phyloP scores from a whole-genome alignment of 92 coral and sea anemone genomes.

The Scolanthus callimorphus region DNA sequence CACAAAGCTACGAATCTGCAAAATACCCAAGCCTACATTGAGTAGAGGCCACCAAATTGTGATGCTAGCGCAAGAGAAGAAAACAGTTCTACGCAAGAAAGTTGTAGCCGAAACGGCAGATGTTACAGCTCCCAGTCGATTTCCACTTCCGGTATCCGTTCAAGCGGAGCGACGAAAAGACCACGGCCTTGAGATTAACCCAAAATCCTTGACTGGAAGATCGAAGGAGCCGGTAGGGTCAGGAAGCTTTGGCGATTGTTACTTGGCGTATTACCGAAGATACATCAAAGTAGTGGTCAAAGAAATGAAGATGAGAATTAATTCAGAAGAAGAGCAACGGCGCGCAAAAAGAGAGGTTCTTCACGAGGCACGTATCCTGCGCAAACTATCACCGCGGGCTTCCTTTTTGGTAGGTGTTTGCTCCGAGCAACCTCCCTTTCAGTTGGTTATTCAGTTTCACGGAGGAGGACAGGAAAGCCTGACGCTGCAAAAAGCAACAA shows the following conservation, averaged over 20 bases:
- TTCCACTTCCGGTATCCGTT: no score
- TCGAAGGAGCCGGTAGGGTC: not conserved
- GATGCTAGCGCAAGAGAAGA: no score
- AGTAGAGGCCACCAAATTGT: no score
- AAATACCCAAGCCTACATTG: no score
- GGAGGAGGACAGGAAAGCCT: not conserved
- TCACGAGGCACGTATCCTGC: not conserved
- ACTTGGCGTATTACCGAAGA: not conserved
- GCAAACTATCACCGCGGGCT: not conserved
- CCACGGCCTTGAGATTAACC: not conserved
- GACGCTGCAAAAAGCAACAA: not conserved
- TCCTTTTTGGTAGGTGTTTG: not conserved
- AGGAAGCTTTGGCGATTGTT: not conserved
- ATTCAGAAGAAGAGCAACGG: not conserved
- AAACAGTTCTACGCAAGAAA: no score
- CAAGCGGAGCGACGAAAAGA: not conserved
- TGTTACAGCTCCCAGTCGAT: no score
- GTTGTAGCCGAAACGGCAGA: no score
- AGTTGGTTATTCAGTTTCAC: not conserved
- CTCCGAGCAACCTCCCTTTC: not conserved
- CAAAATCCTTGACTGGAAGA: not conserved
- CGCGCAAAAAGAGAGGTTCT: not conserved
- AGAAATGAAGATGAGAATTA: not conserved
- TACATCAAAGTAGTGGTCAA: not conserved
- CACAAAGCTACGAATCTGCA: no score